These are phyloP conservation scores for Psittacara wagleri DNA, from an alignment of 2,113 vertebrate genomes.

Conservation along the genomic window DNA sequence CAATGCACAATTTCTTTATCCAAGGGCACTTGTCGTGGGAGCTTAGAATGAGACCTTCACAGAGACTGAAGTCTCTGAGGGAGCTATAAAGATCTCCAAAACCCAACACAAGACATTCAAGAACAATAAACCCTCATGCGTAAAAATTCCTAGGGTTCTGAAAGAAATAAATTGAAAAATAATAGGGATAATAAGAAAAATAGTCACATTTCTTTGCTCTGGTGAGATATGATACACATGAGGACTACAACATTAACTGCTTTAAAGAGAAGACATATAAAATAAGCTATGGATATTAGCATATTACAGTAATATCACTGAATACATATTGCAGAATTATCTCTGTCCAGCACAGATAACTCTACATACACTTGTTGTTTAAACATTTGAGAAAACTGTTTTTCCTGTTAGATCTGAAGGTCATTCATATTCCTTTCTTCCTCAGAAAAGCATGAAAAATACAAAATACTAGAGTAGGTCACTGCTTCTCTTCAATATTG, in stretches of 20 bases:
- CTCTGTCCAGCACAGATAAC: background rate
- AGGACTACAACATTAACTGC: background rate
- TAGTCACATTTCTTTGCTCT: background rate
- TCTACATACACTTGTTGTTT: background rate
- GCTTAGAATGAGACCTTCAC: background rate
- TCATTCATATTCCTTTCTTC: background rate
- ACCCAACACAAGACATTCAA: background rate
- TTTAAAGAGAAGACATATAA: background rate
- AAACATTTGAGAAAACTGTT: background rate
- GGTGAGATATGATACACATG: background rate
- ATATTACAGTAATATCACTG: background rate
- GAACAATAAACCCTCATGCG: background rate
- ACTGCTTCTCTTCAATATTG: background rate
- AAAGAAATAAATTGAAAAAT: background rate
- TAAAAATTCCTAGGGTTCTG: background rate
- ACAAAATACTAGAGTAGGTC: background rate
- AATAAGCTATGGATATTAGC: background rate
- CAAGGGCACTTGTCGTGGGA: background rate
- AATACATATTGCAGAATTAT: background rate
- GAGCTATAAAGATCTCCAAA: background rate
- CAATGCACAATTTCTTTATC: background rate
- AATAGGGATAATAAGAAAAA: background rate
- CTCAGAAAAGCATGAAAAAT: background rate
- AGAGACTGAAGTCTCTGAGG: background rate
- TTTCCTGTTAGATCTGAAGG: background rate